Evolutionary conservation across 2,888 invertebrate genomes (phyloP), one percentile per base, ranked within the genome.

Genomic region (Philopedon plagiatum): DNA sequence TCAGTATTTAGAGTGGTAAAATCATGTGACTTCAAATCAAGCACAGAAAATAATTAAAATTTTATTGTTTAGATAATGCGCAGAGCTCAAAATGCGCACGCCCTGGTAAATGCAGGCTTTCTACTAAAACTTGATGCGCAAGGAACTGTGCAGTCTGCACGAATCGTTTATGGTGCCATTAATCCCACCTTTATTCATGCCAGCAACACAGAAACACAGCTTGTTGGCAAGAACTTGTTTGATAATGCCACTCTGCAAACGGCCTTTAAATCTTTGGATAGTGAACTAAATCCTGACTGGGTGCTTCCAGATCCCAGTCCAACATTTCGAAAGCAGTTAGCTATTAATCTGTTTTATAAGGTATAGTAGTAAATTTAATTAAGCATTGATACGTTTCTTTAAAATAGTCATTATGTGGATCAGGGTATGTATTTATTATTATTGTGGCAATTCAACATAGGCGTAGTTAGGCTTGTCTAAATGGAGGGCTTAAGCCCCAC

Each of bases 261-360:
- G 57, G 88, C 88, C 0, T 80, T 89, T 58, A 80, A 83, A 9
- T 83, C 81, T 1, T 80, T 92, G 58, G 82, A 87, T 11, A 75
- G 85, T 0, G 93, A 95, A 82, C 71, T 96, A 0, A 81, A 87
- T 0, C 92, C 94, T 0, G 90, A 91, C 67, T 86, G 88, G 13
- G 83, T 87, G n/a, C 87, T 90, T 0, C 91, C 93, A 0, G 92
- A 94, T 79, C 90, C 92, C 0, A 88, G 90, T 0, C 90, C 92
- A 0, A 86, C 86, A 37, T 95, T 92, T 79, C 88, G 94, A 23
- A 91, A 90, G 79, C 87, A 87, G 9, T 85, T 96, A 5, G 93
- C 95, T 0, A 86, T 92, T 65, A 89, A 91, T 5, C 85, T 96
- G 9, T 91, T 96, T 80, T 96, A 95, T 83, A 96, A 95, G 89